Percentiles rank a stretch among this genome's conserved stretches.
Evolutionary conservation across 53 echinoderm and acorn worm genomes (phyloP).

Genomic region (Paelopatides confundens): DNA sequence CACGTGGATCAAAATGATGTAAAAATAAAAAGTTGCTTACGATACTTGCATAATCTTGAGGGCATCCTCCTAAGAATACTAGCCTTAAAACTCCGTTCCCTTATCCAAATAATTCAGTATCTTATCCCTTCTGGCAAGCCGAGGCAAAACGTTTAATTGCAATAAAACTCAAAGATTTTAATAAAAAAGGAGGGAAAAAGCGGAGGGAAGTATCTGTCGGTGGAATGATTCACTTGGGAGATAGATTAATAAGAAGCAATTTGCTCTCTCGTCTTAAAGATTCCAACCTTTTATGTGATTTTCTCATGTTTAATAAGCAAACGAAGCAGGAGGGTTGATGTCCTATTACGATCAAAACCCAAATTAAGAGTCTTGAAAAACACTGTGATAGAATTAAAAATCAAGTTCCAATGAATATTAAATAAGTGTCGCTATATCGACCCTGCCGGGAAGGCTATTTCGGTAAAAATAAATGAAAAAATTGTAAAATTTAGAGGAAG

Average conservation of each 20-base stretch:
- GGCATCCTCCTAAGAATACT: slow-evolving; percentile 36
- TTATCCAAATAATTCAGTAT: slow-evolving; percentile 41
- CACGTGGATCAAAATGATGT: slow-evolving; percentile 8
- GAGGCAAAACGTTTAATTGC: slow-evolving; percentile 43
- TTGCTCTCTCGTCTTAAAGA: slow-evolving; percentile 42
- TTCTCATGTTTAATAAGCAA: slow-evolving; percentile 46
- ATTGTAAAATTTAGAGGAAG: slow-evolving; percentile 45
- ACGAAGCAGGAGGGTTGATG: slow-evolving; percentile 37
- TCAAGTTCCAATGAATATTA: slow-evolving; percentile 38
- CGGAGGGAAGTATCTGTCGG: slow-evolving; percentile 40
- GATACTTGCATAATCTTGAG: slow-evolving; percentile 25
- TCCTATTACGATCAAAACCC: slow-evolving; percentile 45
- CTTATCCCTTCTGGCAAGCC: slow-evolving; percentile 40
- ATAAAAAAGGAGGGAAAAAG: slow-evolving; percentile 45
- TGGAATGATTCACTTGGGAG: slow-evolving; percentile 45
- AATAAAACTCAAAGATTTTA: slow-evolving; percentile 49
- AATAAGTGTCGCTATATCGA: slow-evolving; percentile 26
- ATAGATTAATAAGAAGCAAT: slow-evolving; percentile 44
- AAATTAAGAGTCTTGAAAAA: slow-evolving; percentile 38
- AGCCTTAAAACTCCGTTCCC: slow-evolving; percentile 35
- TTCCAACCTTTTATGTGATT: slow-evolving; percentile 47
- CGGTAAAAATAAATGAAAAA: slow-evolving; percentile 42
- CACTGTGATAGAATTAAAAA: slow-evolving; percentile 39
- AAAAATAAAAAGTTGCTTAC: neutral
- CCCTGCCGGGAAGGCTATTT: slow-evolving; percentile 42